Evolutionary conservation across 30 jellyfish, hydroid and myxozoan species (phyloP).

Genomic region (Clytia hemisphaerica): DNA sequence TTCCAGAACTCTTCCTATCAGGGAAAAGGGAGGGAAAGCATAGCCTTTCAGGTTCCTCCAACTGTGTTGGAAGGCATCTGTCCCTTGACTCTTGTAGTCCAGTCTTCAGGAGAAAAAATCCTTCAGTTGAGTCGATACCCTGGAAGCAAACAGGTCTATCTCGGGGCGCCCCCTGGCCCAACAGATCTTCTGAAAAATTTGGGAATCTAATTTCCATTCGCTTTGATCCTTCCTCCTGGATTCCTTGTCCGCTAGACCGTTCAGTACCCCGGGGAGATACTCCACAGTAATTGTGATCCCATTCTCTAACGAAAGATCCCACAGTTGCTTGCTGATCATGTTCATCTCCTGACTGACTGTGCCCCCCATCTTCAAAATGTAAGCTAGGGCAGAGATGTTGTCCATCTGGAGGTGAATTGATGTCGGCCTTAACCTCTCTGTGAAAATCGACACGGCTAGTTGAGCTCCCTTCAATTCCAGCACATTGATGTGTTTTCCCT

Average conservation of each 20-base stretch:
- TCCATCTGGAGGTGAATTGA: constrained; percentile 13
- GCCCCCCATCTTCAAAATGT: constrained; percentile 5
- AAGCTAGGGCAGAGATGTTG: constrained; percentile 23
- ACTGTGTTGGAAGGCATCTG: constrained; percentile 5
- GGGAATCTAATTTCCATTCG: constrained; percentile 13
- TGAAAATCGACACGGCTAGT: neutral
- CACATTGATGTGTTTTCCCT: neutral
- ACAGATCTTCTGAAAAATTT: constrained; percentile 6
- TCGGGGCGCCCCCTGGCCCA: constrained; percentile 7
- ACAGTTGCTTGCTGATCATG: neutral
- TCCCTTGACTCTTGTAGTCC: constrained; percentile 2
- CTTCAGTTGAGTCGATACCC: constrained; percentile 12
- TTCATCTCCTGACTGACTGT: constrained; percentile 9
- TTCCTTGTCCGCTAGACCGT: constrained; percentile 6
- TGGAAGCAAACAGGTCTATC: constrained; percentile 24
- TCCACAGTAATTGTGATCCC: constrained; percentile 24
- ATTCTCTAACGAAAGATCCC: neutral
- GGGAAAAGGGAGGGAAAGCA: constrained; percentile 18
- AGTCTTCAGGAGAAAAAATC: neutral
- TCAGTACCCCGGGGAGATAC: constrained; percentile 19
- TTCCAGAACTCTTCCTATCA: constrained; percentile 4
- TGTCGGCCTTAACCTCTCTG: constrained; percentile 4
- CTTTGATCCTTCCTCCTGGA: constrained; percentile 3
- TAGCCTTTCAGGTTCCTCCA: constrained; percentile 2
- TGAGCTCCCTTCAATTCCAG: constrained; percentile 16